Conservation (phyloP, 2,888 invertebrate species). For the Isotomurus palustris region DNA sequence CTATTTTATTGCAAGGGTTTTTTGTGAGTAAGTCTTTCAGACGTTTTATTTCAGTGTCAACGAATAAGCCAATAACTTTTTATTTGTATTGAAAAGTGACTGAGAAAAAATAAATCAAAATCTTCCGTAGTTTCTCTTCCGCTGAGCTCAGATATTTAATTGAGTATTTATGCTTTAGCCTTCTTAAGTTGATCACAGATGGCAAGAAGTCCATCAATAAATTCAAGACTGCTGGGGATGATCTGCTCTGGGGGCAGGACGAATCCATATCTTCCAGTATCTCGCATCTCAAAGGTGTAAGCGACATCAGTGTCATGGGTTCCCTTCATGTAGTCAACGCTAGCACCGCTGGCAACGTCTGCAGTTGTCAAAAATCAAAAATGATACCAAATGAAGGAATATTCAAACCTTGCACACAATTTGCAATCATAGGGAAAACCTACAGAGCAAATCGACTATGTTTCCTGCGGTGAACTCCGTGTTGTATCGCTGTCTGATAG, state of each 20-base stretch:
- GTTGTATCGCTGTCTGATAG: constrained; percentile 19
- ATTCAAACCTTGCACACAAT: neutral
- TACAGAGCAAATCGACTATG: constrained; percentile 32
- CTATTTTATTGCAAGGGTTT: too few species aligned
- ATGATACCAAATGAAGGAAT: constrained; percentile 5
- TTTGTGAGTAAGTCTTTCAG: too few species aligned
- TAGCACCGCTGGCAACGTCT: constrained; percentile 65
- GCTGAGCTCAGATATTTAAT: too few species aligned
- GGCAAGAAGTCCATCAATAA: constrained; percentile 25
- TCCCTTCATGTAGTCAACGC: constrained; percentile 72
- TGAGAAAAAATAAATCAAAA: too few species aligned
- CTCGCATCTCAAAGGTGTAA: constrained; percentile 67
- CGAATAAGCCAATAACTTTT: too few species aligned
- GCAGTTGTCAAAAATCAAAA: constrained; percentile 10
- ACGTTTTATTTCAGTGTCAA: too few species aligned
- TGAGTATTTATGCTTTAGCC: neutral
- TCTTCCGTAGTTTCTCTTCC: too few species aligned
- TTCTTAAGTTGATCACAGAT: constrained; percentile 10
- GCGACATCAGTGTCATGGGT: constrained; percentile 61
- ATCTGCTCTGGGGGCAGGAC: constrained; percentile 30
- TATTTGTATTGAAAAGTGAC: too few species aligned
- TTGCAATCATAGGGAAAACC: too few species aligned
- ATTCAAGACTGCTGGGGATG: constrained; percentile 30
- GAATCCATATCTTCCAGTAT: constrained; percentile 59
- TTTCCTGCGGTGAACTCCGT: constrained; percentile 33